Percentiles rank a stretch among this genome's conserved stretches.
These are phyloP conservation scores for Turritopsis dohrnii DNA, from an alignment of 30 jellyfish, hydroid and myxozoan genomes.

Conservation along the genomic window DNA sequence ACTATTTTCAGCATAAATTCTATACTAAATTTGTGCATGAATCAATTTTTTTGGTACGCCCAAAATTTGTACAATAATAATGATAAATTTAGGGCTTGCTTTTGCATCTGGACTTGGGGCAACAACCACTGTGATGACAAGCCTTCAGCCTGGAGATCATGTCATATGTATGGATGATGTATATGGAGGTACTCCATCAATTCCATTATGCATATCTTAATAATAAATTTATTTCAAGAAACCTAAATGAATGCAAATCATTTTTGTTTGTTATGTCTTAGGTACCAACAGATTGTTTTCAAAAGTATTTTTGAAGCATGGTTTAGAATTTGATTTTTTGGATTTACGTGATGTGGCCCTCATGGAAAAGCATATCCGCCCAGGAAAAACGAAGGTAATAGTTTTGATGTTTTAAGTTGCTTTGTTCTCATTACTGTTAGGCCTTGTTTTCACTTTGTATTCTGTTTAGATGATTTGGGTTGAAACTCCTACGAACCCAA, in stretches of 20 bases:
- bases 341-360: slow-evolving; percentile 71
- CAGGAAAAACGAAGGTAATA: slow-evolving; percentile 96
- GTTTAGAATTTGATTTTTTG: slow-evolving; percentile 64
- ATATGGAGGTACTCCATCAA: slow-evolving; percentile 72
- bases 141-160: slow-evolving; percentile 79
- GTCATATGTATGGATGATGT: slow-evolving; percentile 96
- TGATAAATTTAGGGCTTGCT: slow-evolving; percentile 65
- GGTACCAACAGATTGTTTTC: slow-evolving; percentile 95
- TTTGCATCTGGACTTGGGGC: slow-evolving; percentile 99
- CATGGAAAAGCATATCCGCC: slow-evolving; percentile 75
- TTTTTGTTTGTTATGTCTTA: too few species aligned
- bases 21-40: too few species aligned
- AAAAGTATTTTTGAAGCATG: slow-evolving; percentile 53
- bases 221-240: too few species aligned
- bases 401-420: neutral
- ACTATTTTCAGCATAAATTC: neutral
- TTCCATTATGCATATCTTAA: neutral
- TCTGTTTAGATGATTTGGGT: slow-evolving; percentile 74
- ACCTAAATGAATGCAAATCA: too few species aligned
- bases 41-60: too few species aligned
- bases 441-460: neutral
- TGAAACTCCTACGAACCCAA: slow-evolving; percentile 99
- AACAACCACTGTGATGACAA: slow-evolving; percentile 61
- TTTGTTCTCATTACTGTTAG: neutral
- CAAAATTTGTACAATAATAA: neutral